Conservation (phyloP, 92 coral and sea anemone species). For the Bergia puertoricense region DNA sequence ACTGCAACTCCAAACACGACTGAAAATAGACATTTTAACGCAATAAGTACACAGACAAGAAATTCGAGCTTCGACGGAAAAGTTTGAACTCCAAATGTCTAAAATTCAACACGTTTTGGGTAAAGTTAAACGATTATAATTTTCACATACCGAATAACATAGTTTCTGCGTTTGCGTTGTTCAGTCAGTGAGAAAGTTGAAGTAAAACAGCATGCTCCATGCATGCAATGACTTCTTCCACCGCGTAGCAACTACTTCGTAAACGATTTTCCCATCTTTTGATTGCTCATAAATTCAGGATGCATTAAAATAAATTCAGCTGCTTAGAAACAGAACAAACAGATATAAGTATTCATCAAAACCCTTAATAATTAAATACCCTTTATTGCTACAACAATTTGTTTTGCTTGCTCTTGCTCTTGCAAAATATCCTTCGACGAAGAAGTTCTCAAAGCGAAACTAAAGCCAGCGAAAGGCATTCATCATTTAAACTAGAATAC, state of each 20-base stretch:
- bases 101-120: not conserved
- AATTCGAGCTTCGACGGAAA: too few relatives aligned
- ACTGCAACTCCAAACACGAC: constrained; percentile 3
- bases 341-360: too few relatives aligned
- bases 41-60: not conserved
- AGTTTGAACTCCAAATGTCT: too few relatives aligned
- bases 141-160: not conserved
- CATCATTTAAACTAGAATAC: too few relatives aligned
- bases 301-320: not conserved
- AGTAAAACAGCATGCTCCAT: not conserved
- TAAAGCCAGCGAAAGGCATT: too few relatives aligned
- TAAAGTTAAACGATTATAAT: not conserved
- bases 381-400: too few relatives aligned
- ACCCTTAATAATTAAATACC: too few relatives aligned
- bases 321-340: constrained; percentile 1
- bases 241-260: not conserved
- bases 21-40: not conserved
- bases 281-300: not conserved
- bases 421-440: too few relatives aligned
- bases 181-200: not conserved
- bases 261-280: not conserved
- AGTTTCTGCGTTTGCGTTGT: not conserved
- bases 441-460: too few relatives aligned
- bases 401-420: too few relatives aligned
- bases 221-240: not conserved